phyloP scores from a whole-genome alignment of 2,888 invertebrate genomes.

The Phaedon cochleariae region DNA sequence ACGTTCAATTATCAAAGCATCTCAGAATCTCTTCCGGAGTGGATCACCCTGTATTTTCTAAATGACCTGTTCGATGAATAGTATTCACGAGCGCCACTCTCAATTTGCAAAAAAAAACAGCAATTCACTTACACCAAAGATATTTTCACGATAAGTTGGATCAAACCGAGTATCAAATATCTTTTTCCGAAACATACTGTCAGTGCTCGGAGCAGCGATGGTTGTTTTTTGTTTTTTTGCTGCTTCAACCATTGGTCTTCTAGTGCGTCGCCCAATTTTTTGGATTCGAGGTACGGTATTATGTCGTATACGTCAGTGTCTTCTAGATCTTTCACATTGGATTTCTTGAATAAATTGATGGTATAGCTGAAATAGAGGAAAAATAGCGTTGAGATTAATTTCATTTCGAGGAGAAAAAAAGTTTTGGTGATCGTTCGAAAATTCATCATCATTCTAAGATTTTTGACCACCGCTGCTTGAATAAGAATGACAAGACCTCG shows the following conservation, averaged over 20 bases:
- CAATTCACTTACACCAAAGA: constrained; percentile 43
- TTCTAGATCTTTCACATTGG: constrained; percentile 70
- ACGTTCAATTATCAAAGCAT: too few relatives aligned
- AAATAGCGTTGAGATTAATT: too few relatives aligned
- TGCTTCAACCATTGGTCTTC: constrained; percentile 40
- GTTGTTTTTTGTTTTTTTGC: constrained; percentile 23
- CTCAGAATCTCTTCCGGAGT: too few relatives aligned
- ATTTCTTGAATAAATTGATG: constrained; percentile 65
- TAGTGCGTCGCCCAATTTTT: constrained; percentile 43
- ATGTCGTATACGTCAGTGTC: constrained; percentile 68
- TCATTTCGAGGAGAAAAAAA: too few relatives aligned
- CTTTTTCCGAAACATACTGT: constrained; percentile 40
- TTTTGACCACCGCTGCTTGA: too few relatives aligned
- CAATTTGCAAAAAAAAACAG: too few relatives aligned
- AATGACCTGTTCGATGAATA: too few relatives aligned
- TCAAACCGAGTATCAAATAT: constrained; percentile 44
- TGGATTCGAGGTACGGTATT: constrained; percentile 39
- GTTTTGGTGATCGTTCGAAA: too few relatives aligned
- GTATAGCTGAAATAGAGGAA: constrained; percentile 40
- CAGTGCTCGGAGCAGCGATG: constrained; percentile 39
- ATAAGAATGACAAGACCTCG: too few relatives aligned
- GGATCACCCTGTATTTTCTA: too few relatives aligned
- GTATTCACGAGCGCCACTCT: not conserved
- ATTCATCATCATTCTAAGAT: too few relatives aligned
- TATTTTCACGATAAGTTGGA: constrained; percentile 45